Evolutionary conservation across 2,113 vertebrate species (phyloP), one percentile per base, ranked within the genome.

Genomic region (Oryzias celebensis): DNA sequence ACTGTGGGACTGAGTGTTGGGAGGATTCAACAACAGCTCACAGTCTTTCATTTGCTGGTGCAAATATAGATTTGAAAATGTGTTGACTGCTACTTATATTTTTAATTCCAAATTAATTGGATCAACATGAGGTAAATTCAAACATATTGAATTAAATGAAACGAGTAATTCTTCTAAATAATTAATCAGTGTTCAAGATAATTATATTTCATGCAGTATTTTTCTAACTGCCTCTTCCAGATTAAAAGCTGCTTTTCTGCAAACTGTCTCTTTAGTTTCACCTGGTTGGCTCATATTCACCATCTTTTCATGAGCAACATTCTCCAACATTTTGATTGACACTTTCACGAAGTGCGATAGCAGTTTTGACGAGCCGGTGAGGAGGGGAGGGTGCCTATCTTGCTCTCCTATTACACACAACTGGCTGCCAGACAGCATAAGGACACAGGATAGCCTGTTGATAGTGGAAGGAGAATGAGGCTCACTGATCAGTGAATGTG

Each of bases 331-430:
- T 80, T 78, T 88, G 86, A 90, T 65, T 71, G 87, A 85, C 86
- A 86, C 71, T 80, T 87, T 84, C 77, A 86, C 61, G 78, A 85
- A 80, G 80, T 77, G 69, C 83, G 80, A 86, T 86, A 85, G 80
- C 26, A 17, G 66, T 58, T 70, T 58, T 71, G 80, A 70, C 67
- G 15, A 77, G 68, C 75, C 20, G 3, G 18, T 4, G 20, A 13
- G 12, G 13, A 15, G 50, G 42, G 15, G 20, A 4, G 12, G 13
- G 58, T 2, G 55, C 57, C 65, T 52, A 44, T 71, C 75, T 78
- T 52, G 52, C 49, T 81, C 85, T 89, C 83, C 71, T 58, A 58
- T 90, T 90, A 85, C 87, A 83, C 70, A 53, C 42, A 68, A 75
- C 71, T 73, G 77, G 67, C 77, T 71, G 77, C 77, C 86, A 87